Percentiles rank a stretch among this genome's conserved stretches.
phyloP scores from a whole-genome alignment of 2,888 invertebrate species.

The Drosophila hamatofila region DNA sequence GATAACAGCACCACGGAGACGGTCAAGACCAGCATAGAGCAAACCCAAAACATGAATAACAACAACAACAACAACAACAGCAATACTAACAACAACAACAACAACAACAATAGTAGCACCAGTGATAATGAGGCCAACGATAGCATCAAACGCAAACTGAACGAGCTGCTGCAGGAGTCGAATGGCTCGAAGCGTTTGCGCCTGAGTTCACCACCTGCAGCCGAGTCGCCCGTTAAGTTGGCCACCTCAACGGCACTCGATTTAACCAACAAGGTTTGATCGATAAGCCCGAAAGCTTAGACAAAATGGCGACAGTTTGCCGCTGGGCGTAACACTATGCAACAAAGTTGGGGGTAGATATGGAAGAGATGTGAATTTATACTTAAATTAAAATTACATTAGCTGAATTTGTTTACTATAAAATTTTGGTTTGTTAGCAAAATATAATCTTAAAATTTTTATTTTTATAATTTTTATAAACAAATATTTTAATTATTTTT shows the following conservation, averaged over 20 bases:
- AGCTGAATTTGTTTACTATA: background rate
- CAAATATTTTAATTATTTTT: background rate
- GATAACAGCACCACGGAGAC: conserved; percentile 47
- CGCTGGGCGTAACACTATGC: conserved; percentile 41
- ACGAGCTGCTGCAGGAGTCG: conserved; percentile 59
- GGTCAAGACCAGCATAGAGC: conserved; percentile 53
- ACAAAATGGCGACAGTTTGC: conserved; percentile 23
- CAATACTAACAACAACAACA: conserved; percentile 43
- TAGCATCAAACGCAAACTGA: conserved; percentile 62
- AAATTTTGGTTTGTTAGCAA: background rate
- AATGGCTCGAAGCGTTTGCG: conserved; percentile 63
- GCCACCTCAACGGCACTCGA: conserved; percentile 82
- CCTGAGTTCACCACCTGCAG: conserved; percentile 39
- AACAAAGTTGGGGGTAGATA: conserved; percentile 13
- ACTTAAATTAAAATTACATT: background rate
- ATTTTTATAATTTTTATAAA: background rate
- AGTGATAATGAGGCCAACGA: conserved; percentile 60
- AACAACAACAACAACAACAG: conserved; percentile 42
- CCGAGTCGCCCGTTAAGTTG: conserved; percentile 49
- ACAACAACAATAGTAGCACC: conserved; percentile 50
- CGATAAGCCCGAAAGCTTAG: background rate
- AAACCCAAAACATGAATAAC: conserved; percentile 35
- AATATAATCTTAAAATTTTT: background rate
- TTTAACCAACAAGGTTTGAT: conserved; percentile 89
- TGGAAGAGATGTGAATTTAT: background rate